Base-by-base conservation (phyloP, 2,113 vertebrate species). In the Mormyrus iriodes region DNA sequence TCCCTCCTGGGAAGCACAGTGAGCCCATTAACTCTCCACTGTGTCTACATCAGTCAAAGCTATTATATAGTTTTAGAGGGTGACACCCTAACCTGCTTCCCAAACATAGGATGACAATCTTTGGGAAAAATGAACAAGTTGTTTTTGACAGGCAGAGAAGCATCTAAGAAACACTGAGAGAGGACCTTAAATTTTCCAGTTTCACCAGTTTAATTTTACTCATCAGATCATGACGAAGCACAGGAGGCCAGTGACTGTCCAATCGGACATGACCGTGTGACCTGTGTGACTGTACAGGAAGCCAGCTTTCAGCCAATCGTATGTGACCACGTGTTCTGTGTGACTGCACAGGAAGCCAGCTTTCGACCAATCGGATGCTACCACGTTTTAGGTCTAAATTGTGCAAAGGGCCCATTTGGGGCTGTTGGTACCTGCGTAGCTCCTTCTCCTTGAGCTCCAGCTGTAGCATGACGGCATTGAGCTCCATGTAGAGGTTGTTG, bases 401-500 rank as follows among this genome's bases (percentile, higher is more conserved):
- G n/a, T n/a, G n/a, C n/a, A n/a, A n/a, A n/a, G n/a, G n/a, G n/a
- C n/a, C n/a, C n/a, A n/a, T n/a, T n/a, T 24, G 58, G 58, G 58
- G 58, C n/a, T 24, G 9, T 3, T 31, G n/a, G n/a, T 95, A 96
- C 98, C 97, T 97, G 90, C 97, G 96, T 89, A 99, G 95, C 92
- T 99, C 98, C 90, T 97, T 97, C 94, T 99, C 98, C 93, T 99
- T 99, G 76, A 99, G 96, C 92, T 99, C 98, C 92, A 99, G 95
- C 94, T 99, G 98, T 89, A 99, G 92, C 98, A 99, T 99, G 17
- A 99, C 97, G 0, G 97, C 97, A 0, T 98, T 99, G 0, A 99
- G 97, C 91, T 99, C 98, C 98, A 99, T 98, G 95, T 99, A 99
- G 3, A 99, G 96, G 90, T 98, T 99, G 94, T 99, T 99, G 93